Evolutionary conservation across 2,797 vertebrate species (phyloP).

Genomic region (Adrianichthys oophorus): DNA sequence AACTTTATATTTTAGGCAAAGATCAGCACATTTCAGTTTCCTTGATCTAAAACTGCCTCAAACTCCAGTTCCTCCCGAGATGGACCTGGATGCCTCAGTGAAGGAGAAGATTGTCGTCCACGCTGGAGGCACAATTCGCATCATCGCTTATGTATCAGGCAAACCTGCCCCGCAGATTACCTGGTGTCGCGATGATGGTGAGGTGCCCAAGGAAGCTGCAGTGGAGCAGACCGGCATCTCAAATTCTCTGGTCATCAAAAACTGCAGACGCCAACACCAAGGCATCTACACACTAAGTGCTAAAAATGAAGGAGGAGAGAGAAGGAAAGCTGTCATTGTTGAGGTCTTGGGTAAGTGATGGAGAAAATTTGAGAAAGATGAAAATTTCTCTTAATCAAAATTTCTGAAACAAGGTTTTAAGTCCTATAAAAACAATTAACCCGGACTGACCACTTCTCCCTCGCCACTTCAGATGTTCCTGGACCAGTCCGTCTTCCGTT

Average conservation of each 20-base stretch:
- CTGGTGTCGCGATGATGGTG: conserved; percentile 88
- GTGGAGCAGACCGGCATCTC: conserved; percentile 95
- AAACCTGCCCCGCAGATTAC: conserved; percentile 90
- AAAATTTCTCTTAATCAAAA: not conserved
- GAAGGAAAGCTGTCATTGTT: conserved; percentile 92
- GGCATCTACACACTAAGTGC: conserved; percentile 92
- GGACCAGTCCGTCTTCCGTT: conserved; percentile 93
- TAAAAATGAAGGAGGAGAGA: conserved; percentile 95
- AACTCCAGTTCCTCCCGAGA: conserved; percentile 88
- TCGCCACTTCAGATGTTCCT: conserved; percentile 84
- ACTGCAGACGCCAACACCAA: conserved; percentile 91
- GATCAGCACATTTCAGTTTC: not conserved
- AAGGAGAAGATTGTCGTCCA: conserved; percentile 97
- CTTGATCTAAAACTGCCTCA: not conserved
- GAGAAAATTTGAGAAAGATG: not conserved
- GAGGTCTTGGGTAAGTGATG: conserved; percentile 88
- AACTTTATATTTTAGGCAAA: too few relatives aligned
- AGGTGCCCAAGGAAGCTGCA: conserved; percentile 89
- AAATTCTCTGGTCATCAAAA: conserved; percentile 94
- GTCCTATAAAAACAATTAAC: too few relatives aligned
- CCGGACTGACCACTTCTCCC: not conserved
- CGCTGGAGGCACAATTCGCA: conserved; percentile 93
- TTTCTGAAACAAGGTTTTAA: not conserved
- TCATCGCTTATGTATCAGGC: conserved; percentile 96
- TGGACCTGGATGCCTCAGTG: conserved; percentile 92